Evolutionary conservation across 2,113 vertebrate species (phyloP).

Genomic region (Oreamnos americanus): DNA sequence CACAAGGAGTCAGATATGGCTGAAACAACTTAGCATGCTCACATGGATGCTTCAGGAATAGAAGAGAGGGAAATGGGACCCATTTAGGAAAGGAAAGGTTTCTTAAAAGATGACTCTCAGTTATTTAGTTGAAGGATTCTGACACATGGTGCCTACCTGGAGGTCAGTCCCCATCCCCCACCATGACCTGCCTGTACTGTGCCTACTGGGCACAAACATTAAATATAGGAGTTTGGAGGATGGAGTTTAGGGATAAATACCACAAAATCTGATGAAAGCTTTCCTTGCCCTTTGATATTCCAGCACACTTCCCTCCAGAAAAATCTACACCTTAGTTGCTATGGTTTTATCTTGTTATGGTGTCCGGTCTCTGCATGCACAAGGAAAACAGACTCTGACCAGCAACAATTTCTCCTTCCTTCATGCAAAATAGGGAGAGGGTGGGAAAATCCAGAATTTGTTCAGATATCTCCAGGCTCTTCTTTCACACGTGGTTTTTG

Average conservation of each 20-base stretch:
- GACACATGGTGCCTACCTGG: no score
- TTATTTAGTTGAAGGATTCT: not conserved
- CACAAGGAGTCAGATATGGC: not conserved
- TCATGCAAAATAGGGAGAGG: not conserved
- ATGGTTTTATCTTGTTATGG: not conserved
- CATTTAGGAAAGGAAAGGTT: not conserved
- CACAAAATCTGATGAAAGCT: not conserved
- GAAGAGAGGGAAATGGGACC: not conserved
- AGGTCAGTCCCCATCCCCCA: fast-evolving
- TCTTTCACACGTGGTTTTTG: not conserved
- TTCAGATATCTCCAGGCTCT: not conserved
- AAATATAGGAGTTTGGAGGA: not conserved
- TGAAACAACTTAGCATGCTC: not conserved
- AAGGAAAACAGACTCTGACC: not conserved
- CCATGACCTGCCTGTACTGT: not conserved
- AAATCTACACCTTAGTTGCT: not conserved
- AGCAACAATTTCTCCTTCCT: not conserved
- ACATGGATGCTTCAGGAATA: not conserved
- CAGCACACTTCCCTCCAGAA: not conserved
- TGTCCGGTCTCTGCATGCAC: not conserved
- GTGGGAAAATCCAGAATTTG: not conserved
- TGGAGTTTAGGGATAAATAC: not conserved
- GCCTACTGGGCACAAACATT: not conserved
- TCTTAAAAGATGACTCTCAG: not conserved
- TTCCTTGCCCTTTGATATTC: not conserved